A percentile compares a stretch with the other conserved stretches of the same genome.
Conservation (phyloP, 2,113 vertebrate genomes). For the Nicator chloris region DNA sequence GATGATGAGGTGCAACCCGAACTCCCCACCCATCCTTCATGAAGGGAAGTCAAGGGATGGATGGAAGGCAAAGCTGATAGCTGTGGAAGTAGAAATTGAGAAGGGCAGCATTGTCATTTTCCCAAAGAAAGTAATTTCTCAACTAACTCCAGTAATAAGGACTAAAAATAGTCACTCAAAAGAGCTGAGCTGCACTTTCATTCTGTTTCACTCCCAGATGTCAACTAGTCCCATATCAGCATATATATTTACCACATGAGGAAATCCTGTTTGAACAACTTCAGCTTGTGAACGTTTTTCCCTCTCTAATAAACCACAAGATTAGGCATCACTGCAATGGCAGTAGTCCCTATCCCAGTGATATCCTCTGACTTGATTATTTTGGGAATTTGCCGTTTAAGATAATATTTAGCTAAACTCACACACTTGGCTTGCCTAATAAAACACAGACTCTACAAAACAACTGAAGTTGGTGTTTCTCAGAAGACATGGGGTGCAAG, state of each 20-base stretch:
- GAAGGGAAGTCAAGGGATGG: neutral
- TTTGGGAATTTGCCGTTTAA: neutral
- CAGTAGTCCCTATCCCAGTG: neutral
- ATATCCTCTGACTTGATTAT: neutral
- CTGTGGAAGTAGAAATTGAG: neutral
- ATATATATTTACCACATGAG: neutral
- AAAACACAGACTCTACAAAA: neutral
- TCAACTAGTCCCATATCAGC: neutral
- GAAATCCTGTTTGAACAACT: neutral
- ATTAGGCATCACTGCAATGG: neutral
- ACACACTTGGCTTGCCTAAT: neutral
- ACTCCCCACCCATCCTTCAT: neutral
- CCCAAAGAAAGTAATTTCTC: neutral
- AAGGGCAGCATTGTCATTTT: neutral
- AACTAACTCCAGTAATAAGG: neutral
- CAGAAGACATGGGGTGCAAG: neutral
- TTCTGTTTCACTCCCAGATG: neutral
- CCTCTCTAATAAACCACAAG: neutral
- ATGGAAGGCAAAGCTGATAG: neutral
- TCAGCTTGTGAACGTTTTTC: neutral
- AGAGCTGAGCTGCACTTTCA: conserved; percentile 15
- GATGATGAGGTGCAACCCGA: fast-evolving
- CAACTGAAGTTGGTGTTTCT: neutral
- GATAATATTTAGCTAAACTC: neutral
- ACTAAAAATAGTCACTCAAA: neutral